These are phyloP conservation scores for Trichogramma pretiosum DNA, from an alignment of 1,140 invertebrate species.

Conservation along the genomic window DNA sequence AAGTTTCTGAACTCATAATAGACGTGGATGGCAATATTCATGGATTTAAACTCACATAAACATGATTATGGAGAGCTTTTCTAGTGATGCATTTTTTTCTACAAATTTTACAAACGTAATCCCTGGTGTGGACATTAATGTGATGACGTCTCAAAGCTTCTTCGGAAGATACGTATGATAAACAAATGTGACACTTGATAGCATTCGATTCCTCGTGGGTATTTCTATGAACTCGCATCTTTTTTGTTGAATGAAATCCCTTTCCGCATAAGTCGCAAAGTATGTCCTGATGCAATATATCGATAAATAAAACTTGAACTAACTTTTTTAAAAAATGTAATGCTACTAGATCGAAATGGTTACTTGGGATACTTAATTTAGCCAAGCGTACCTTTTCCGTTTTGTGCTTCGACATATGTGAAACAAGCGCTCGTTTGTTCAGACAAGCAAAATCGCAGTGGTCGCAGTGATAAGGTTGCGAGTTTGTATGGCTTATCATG, in stretches of 20 bases:
- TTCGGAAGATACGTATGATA: slow-evolving; percentile 22
- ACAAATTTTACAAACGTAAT: slow-evolving; percentile 28
- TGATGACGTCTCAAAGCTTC: slow-evolving; percentile 24
- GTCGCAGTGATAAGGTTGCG: slow-evolving; percentile 25
- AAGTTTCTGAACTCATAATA: background rate
- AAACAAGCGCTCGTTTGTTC: slow-evolving; percentile 26
- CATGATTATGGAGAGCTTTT: slow-evolving; percentile 31
- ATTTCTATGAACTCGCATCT: slow-evolving; percentile 26
- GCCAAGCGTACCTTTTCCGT: slow-evolving; percentile 23
- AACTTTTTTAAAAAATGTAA: background rate
- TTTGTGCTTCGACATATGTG: slow-evolving; percentile 28
- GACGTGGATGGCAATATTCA: background rate
- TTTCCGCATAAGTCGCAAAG: slow-evolving; percentile 26
- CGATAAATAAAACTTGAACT: no score
- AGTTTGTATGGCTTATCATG: slow-evolving; percentile 26
- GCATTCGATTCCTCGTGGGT: slow-evolving; percentile 26
- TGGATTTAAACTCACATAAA: slow-evolving; percentile 23
- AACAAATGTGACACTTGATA: slow-evolving; percentile 26
- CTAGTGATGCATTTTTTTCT: slow-evolving; percentile 22
- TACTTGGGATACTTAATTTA: no score
- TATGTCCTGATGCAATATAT: slow-evolving; percentile 22
- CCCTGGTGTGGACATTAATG: slow-evolving; percentile 22
- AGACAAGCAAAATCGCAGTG: slow-evolving; percentile 24
- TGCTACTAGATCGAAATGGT: no score
- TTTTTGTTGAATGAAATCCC: slow-evolving; percentile 25